phyloP scores from a whole-genome alignment of 2,888 invertebrate species.

The Lycia hirtaria region DNA sequence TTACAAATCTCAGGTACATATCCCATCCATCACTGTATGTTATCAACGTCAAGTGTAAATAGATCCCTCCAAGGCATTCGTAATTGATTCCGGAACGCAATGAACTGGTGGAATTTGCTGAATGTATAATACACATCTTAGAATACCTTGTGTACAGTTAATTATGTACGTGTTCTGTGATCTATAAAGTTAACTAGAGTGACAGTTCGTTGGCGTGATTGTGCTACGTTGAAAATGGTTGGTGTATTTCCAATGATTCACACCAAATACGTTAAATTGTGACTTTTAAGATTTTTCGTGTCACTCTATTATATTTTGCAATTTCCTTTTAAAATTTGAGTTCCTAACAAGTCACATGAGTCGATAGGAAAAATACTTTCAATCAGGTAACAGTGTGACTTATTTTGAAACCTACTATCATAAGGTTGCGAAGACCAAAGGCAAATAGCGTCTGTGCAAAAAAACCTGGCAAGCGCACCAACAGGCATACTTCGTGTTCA shows the following conservation, averaged over 20 bases:
- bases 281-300: too few species aligned
- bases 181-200: constrained; percentile 5
- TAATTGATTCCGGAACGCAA: constrained; percentile 65
- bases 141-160: constrained; percentile 25
- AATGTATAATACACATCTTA: constrained; percentile 37
- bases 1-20: neutral
- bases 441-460: too few species aligned
- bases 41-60: constrained; percentile 10
- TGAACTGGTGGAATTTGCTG: constrained; percentile 60
- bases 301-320: too few species aligned
- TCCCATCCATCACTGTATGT: neutral
- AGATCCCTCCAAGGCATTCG: constrained; percentile 49
- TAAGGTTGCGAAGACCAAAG: too few species aligned
- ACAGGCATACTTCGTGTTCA: too few species aligned
- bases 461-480: too few species aligned
- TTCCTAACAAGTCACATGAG: too few species aligned
- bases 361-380: too few species aligned
- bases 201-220: constrained; percentile 1
- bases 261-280: neutral
- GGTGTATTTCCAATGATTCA: neutral
- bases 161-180: constrained; percentile 18
- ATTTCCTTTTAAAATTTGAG: too few species aligned
- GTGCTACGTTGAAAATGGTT: neutral
- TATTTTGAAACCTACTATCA: too few species aligned
- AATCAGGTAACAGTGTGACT: too few species aligned